Percentiles rank a stretch among this genome's conserved stretches.
phyloP scores from a whole-genome alignment of 2,113 vertebrate species.

The Camarhynchus parvulus region DNA sequence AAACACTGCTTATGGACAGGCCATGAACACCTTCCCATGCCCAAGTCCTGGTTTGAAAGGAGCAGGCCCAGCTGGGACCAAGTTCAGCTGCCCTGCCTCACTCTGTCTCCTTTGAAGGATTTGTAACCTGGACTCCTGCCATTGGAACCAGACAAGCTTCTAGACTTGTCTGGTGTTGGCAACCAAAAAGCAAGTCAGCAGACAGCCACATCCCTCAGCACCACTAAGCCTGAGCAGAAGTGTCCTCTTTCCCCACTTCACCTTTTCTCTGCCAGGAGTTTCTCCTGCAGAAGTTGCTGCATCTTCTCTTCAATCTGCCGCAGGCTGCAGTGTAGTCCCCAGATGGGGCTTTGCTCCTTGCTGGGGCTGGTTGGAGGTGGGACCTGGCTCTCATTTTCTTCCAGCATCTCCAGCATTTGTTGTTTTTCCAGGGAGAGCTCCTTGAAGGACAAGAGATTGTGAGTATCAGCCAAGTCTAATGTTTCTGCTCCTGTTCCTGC shows the following conservation, averaged over 20 bases:
- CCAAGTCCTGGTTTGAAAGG: neutral
- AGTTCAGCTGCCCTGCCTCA: neutral
- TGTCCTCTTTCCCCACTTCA: conserved; percentile 52
- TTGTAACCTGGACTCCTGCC: neutral
- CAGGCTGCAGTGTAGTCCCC: conserved; percentile 84
- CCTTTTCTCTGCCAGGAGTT: conserved; percentile 89
- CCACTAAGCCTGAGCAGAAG: neutral
- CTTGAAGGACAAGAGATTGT: conserved; percentile 65
- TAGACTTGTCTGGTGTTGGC: neutral
- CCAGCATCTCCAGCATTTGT: conserved; percentile 87
- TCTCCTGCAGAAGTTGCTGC: conserved; percentile 89
- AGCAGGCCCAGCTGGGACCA: neutral
- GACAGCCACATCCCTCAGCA: neutral
- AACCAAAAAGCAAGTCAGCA: neutral
- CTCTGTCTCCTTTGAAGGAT: neutral
- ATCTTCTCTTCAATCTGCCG: conserved; percentile 92
- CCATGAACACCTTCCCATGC: neutral
- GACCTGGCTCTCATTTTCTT: conserved; percentile 75
- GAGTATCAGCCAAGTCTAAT: neutral
- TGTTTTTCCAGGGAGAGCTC: conserved; percentile 92
- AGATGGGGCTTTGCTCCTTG: conserved; percentile 47
- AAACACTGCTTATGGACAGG: neutral
- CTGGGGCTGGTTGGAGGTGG: conserved; percentile 37
- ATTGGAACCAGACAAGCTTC: neutral
- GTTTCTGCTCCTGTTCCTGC: neutral